Base-by-base conservation (phyloP, 2,797 vertebrate species). In the Scleropages formosus region DNA sequence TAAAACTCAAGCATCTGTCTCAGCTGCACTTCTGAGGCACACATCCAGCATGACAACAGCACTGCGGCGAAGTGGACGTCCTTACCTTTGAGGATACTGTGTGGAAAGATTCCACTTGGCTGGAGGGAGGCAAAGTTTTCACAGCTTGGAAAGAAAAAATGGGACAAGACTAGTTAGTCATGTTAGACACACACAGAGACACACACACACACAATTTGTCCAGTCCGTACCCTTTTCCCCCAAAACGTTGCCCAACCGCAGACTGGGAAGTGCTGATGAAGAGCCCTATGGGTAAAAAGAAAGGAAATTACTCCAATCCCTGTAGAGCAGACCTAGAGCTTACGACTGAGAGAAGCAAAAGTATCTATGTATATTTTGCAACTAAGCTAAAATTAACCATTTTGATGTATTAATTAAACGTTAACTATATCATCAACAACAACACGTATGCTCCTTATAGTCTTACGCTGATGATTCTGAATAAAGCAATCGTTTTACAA, bases 181-280 rank as follows among this genome's bases (percentile, higher is more conserved):
- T 9, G 26, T 65, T 53, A n/a, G 16, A 26, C 20, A 9, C 31
- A 12, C 53, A 44, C 53, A 39, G 4, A 15, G 39, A 46, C 11
- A 46, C 13, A 26, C 60, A 74, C 13, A 47, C 44, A 22, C 46
- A 49, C 44, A 68, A 9, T 15, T 51, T 7, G 51, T 7, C 49
- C 7, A 8, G 27, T 6, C 47, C 73, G 63, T 69, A 72, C 61
- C 65, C 77, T 85, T 82, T 75, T 89, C 94, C 91, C 92, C 92
- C 74, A 95, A 88, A 75, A 95, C 85, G 81, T 74, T 90, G 93
- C 75, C 82, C 83, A 47, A 91, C 90, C 91, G 84, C 3, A 89
- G 89, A 86, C 94, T 95, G 77, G 91, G 84, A 60, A 88, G 84
- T 83, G 85, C 81, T 51, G 86, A 85, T 72, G 85, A 81, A 24